Conservation (phyloP, 2,113 vertebrate species). For the Lepus timidus region DNA sequence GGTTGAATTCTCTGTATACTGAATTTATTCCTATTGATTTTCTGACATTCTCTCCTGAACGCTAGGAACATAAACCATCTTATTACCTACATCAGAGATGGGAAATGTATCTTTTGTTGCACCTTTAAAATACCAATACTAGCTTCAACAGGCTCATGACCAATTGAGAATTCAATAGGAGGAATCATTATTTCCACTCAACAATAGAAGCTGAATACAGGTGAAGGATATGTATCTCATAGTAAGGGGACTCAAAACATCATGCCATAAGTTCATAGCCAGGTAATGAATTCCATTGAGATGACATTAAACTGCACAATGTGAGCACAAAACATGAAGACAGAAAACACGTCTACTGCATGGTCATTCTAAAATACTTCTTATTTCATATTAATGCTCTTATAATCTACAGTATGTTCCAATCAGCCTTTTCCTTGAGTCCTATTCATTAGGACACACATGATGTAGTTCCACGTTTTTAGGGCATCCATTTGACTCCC, state of each 20-base stretch:
- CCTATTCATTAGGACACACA: slow-evolving; percentile 12
- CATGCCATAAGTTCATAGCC: neutral
- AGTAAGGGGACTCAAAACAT: neutral
- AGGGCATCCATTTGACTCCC: neutral
- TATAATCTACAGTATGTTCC: neutral
- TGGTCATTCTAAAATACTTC: neutral
- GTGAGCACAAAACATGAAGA: slow-evolving; percentile 53
- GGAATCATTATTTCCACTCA: slow-evolving; percentile 62
- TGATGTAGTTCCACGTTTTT: neutral
- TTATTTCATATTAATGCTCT: neutral
- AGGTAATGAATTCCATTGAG: slow-evolving; percentile 59
- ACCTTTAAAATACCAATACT: slow-evolving; percentile 75
- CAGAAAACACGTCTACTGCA: slow-evolving; percentile 1
- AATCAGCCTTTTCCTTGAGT: slow-evolving; percentile 9
- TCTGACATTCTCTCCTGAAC: slow-evolving; percentile 73
- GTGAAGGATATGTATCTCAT: neutral
- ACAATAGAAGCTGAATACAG: slow-evolving; percentile 9
- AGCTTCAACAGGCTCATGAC: slow-evolving; percentile 70
- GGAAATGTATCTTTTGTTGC: slow-evolving; percentile 78
- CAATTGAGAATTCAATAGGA: slow-evolving; percentile 65
- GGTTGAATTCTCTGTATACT: slow-evolving; percentile 48
- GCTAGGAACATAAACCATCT: slow-evolving; percentile 76
- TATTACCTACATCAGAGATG: slow-evolving; percentile 75
- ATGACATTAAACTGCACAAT: slow-evolving; percentile 47
- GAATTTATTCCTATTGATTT: slow-evolving; percentile 76